Conservation (phyloP, 2,888 invertebrate species). For the Yponomeuta plumbellus region DNA sequence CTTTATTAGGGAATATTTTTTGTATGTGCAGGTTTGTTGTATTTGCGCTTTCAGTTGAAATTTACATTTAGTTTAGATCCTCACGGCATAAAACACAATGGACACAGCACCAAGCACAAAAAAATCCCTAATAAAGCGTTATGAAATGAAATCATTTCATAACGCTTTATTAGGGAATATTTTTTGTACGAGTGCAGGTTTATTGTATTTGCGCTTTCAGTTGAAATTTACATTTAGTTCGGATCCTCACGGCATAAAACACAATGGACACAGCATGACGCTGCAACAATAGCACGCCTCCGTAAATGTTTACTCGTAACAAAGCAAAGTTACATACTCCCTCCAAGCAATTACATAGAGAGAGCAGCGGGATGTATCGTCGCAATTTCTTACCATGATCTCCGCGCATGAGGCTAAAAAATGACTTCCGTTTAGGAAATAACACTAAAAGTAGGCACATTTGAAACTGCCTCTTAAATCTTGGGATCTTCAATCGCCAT, state of each 20-base stretch:
- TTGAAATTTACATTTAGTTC: background rate
- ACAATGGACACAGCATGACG: background rate
- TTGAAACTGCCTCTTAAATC: conserved; percentile 74
- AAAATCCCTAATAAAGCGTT: no score
- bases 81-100: no score
- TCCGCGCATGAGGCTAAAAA: conserved; percentile 63
- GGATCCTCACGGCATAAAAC: background rate
- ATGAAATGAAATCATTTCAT: no score
- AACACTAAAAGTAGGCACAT: conserved; percentile 75
- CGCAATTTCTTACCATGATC: conserved; percentile 41
- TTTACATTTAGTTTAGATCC: no score
- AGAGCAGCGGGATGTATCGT: background rate
- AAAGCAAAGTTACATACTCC: background rate
- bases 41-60: no score
- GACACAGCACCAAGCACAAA: no score
- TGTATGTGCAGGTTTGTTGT: no score
- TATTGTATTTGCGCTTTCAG: background rate
- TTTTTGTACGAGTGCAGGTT: background rate
- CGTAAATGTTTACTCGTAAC: conserved; percentile 1
- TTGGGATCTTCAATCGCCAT: conserved; percentile 71
- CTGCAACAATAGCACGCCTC: background rate
- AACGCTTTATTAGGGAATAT: background rate
- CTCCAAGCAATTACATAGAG: conserved; percentile 8
- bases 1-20: background rate
- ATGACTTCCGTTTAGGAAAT: conserved; percentile 73